These are phyloP conservation scores for Channallabes apus DNA, from an alignment of 2,797 vertebrate genomes.

Conservation along the genomic window DNA sequence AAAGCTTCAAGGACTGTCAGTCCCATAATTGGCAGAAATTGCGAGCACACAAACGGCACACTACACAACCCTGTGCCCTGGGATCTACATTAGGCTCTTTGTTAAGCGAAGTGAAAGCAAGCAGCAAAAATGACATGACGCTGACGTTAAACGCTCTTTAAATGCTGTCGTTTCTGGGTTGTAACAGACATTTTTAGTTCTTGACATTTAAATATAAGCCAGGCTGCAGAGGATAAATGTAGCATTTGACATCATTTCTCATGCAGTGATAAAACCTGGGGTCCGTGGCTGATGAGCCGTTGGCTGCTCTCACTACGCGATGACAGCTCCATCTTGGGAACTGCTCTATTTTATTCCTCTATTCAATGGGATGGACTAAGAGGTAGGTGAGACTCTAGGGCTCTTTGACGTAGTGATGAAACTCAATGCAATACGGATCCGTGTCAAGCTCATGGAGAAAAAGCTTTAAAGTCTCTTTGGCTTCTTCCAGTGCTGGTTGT, in stretches of 20 bases:
- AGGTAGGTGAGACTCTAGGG: conserved; percentile 61
- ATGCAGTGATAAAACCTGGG: conserved; percentile 48
- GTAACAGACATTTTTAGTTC: conserved; percentile 46
- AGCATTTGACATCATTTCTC: conserved; percentile 51
- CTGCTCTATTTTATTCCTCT: conserved; percentile 58
- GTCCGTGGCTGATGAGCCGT: conserved; percentile 53
- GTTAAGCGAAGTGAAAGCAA: conserved; percentile 31
- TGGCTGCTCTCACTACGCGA: conserved; percentile 31
- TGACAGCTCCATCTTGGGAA: conserved; percentile 47
- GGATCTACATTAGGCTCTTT: conserved; percentile 30
- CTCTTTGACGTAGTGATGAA: conserved; percentile 50
- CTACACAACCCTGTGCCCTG: conserved; percentile 8
- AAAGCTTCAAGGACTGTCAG: neutral
- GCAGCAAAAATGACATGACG: neutral
- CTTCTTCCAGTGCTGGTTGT: conserved; percentile 7
- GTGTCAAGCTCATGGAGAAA: conserved; percentile 36
- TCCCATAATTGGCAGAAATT: conserved; percentile 28
- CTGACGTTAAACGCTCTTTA: conserved; percentile 42
- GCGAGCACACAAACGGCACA: conserved; percentile 40
- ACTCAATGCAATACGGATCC: conserved; percentile 40
- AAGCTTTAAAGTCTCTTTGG: conserved; percentile 15
- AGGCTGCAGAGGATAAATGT: conserved; percentile 42
- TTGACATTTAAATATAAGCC: conserved; percentile 55
- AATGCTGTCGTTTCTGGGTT: conserved; percentile 27
- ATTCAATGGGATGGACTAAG: conserved; percentile 66